Conservation (phyloP, 1,140 invertebrate genomes). For the Plectus sambesii region DNA sequence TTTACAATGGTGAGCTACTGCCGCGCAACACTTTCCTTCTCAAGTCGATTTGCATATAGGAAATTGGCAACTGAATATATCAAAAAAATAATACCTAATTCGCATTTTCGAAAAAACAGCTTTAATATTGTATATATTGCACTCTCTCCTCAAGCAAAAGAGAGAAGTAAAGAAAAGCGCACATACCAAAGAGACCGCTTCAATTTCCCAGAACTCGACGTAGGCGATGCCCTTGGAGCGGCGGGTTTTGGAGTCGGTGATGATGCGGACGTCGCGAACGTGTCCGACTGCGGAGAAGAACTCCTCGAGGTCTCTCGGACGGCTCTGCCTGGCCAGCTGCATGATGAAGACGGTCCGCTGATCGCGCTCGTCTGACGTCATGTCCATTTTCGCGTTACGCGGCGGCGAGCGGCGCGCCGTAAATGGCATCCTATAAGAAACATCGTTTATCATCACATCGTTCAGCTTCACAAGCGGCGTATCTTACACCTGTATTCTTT, state of each 20-base stretch:
- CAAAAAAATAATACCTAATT: constrained; percentile 8
- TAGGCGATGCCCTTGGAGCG: constrained; percentile 98
- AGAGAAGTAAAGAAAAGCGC: constrained; percentile 2
- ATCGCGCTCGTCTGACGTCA: constrained; percentile 94
- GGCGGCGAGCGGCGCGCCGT: constrained; percentile 36
- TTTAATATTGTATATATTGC: constrained; percentile 11
- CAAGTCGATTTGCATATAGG: too few relatives aligned
- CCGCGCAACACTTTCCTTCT: too few relatives aligned
- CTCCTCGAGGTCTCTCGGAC: constrained; percentile 90
- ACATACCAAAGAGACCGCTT: constrained; percentile 80
- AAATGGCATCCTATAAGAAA: constrained; percentile 43
- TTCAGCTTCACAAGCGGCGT: too few relatives aligned
- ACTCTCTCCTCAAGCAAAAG: too few relatives aligned
- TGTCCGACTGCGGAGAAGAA: constrained; percentile 98
- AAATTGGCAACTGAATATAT: constrained; percentile 13
- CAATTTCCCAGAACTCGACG: constrained; percentile 95
- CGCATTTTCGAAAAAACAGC: not conserved
- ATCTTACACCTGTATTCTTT: too few relatives aligned
- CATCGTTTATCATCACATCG: too few relatives aligned
- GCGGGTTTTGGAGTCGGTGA: constrained; percentile 96
- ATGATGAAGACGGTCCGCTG: constrained; percentile 95
- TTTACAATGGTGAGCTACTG: too few relatives aligned
- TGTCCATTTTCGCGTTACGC: constrained; percentile 48
- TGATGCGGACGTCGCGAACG: constrained; percentile 92
- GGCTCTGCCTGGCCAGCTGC: constrained; percentile 82